Conservation (phyloP, 2,888 invertebrate species). For the Drosophila formosana region DNA sequence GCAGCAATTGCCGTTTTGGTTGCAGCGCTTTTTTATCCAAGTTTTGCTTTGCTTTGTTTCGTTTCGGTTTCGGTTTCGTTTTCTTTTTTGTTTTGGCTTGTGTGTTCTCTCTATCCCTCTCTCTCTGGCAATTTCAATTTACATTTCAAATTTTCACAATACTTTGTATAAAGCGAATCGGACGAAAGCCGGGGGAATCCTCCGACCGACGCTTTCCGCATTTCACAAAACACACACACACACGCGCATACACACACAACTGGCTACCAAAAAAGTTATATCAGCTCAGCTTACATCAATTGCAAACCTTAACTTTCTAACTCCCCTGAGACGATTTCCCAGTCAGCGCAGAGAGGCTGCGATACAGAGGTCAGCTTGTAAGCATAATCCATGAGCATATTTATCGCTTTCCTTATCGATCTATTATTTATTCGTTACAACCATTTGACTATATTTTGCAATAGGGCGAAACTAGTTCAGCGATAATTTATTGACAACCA, state of each 20-base stretch:
- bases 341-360: neutral
- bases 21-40: slow-evolving; percentile 27
- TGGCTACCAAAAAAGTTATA: neutral
- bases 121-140: slow-evolving; percentile 55
- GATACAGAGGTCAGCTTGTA: slow-evolving; percentile 3
- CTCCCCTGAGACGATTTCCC: slow-evolving; percentile 12
- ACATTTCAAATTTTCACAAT: slow-evolving; percentile 79
- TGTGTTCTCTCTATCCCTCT: slow-evolving; percentile 1
- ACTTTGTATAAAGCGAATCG: slow-evolving; percentile 49
- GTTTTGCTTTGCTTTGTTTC: slow-evolving; percentile 7
- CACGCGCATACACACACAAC: slow-evolving; percentile 21
- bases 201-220: slow-evolving; percentile 64
- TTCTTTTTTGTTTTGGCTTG: slow-evolving; percentile 24
- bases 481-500: slow-evolving; percentile 65
- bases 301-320: slow-evolving; percentile 37
- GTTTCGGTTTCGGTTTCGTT: slow-evolving; percentile 29
- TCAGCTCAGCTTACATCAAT: slow-evolving; percentile 36
- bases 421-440: slow-evolving; percentile 2
- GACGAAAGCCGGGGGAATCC: slow-evolving; percentile 51
- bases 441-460: slow-evolving; percentile 41
- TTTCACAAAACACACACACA: slow-evolving; percentile 38
- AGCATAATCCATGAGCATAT: slow-evolving; percentile 13
- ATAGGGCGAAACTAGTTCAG: slow-evolving; percentile 64
- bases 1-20: slow-evolving; percentile 72
- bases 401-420: slow-evolving; percentile 6